Base-by-base conservation (phyloP, 2,113 vertebrate species). In the Elgaria multicarinata region DNA sequence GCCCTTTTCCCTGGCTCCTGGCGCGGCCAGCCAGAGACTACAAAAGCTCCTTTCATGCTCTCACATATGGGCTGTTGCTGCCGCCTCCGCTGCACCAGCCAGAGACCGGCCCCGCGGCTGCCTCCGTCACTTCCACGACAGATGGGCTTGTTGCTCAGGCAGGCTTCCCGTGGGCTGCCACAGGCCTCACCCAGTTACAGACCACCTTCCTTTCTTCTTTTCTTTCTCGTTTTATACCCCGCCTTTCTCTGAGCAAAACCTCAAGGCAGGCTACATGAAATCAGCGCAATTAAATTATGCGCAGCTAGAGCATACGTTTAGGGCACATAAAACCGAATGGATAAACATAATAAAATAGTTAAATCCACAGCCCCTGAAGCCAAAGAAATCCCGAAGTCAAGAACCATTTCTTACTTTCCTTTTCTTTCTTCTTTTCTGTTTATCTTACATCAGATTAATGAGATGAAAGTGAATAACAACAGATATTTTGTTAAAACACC, bases 21-120 rank as follows among this genome's bases (percentile, higher is more conserved):
- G 69, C 87, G 13, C 50, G 28, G 78, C 53, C 42, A 2, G 82
- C 74, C 78, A 1, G 85, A 90, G 89, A 87, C 85, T 42, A 90
- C 89, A 90, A 90, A 77, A 62, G 71, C n/a, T 72, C 79, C 85
- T 88, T 84, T 91, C 87, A 86, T 89, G 42, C 55, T 91, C 89
- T 39, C 89, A 91, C 84, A 87, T 72, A 31, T 74, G 39, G 66
- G 72, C 78, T 18, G 66, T 42, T 18, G 71, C 44, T 53, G 55
- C 80, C 44, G 58, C 62, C n/a, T n/a, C n/a, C 8, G 81, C 80
- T 58, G 2, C 44, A 31, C 39, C 78, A n/a, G 66, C 75, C 83
- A 28, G 83, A 86, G 72, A 33, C 71, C 79, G 6, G 46, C n/a
- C 58, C n/a, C 16, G 18, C 33, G 10, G 64, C 82, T 13, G 72